Conservation (phyloP, 1,140 invertebrate species). For the Solen grandis region DNA sequence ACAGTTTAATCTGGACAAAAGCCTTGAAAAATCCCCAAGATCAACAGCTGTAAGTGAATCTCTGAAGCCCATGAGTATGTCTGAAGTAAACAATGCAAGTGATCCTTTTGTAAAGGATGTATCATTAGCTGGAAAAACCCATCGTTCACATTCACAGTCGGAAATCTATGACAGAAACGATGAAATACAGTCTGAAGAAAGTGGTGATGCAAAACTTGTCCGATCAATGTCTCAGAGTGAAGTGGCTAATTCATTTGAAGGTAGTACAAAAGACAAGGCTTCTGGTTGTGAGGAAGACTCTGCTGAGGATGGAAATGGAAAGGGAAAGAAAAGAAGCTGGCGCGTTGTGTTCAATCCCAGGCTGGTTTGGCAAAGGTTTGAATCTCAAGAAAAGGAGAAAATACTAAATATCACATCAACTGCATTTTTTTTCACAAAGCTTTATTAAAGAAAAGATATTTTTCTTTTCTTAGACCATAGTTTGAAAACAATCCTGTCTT, state of each 20-base stretch:
- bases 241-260: background rate
- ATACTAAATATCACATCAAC: conserved; percentile 28
- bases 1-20: no score
- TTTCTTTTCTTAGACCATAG: no score
- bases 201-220: background rate
- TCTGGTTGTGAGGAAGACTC: no score
- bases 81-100: background rate
- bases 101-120: background rate
- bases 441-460: no score
- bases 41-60: background rate
- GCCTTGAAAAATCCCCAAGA: no score
- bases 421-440: no score
- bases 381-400: conserved; percentile 61
- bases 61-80: background rate
- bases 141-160: conserved; percentile 41
- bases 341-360: conserved; percentile 59
- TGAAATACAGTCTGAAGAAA: background rate
- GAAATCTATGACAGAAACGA: conserved; percentile 39
- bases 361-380: conserved; percentile 68
- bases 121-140: background rate
- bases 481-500: no score
- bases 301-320: no score
- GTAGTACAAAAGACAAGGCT: no score
- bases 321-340: no score
- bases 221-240: background rate